Percentiles rank a stretch among this genome's conserved stretches.
phyloP scores from a whole-genome alignment of 1,140 invertebrate genomes.

The Linepithema humile region DNA sequence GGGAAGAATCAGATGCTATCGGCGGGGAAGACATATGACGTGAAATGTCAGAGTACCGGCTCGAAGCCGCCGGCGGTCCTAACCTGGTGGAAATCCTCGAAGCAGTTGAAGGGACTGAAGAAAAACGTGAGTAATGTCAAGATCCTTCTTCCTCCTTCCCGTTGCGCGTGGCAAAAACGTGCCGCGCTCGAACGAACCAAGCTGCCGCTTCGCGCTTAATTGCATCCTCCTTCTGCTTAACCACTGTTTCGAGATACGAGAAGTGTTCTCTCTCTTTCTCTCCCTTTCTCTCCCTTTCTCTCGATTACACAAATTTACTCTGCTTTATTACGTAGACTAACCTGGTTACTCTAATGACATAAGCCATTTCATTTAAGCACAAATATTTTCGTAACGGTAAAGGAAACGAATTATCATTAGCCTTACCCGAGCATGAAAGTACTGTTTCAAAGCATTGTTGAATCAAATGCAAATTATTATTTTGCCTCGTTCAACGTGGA shows the following conservation, averaged over 20 bases:
- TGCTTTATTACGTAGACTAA: conserved; percentile 34
- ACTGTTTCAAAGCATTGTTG: conserved; percentile 9
- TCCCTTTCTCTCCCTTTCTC: neutral
- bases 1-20: conserved; percentile 84
- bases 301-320: conserved; percentile 46
- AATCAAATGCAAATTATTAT: conserved; percentile 17
- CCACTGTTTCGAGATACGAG: conserved; percentile 43
- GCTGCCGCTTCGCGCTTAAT: conserved; percentile 17
- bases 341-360: conserved; percentile 23
- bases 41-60: conserved; percentile 87
- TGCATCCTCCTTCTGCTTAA: conserved; percentile 25
- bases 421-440: neutral
- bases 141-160: neutral
- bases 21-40: conserved; percentile 86
- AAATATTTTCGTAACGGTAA: conserved; percentile 32
- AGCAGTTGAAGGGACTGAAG: conserved; percentile 83
- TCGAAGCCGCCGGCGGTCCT: conserved; percentile 88
- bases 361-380: conserved; percentile 37
- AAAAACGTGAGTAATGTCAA: conserved; percentile 82
- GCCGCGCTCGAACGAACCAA: neutral
- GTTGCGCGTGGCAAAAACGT: conserved; percentile 19
- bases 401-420: conserved; percentile 13
- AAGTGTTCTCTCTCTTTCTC: neutral
- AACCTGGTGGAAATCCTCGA: conserved; percentile 87
- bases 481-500: neutral